Evolutionary conservation across 92 coral and sea anemone species (phyloP).

Genomic region (Ricordea florida): DNA sequence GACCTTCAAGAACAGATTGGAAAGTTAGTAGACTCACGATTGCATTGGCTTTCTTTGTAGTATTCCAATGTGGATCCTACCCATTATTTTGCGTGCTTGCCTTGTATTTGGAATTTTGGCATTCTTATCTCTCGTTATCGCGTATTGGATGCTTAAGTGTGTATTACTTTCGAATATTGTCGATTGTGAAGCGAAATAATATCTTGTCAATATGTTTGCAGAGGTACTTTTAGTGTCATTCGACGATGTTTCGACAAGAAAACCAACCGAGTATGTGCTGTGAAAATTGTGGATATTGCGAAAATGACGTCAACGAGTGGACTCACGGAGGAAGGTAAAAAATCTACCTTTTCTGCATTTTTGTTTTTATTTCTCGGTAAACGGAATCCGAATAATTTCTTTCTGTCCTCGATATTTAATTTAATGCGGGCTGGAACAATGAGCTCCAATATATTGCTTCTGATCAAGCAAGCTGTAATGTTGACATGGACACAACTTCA

Average conservation of each 20-base stretch:
- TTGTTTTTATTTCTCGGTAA: background rate
- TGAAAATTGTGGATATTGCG: conserved; percentile 91
- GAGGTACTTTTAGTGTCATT: conserved; percentile 99
- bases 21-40: conserved; percentile 83
- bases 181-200: background rate
- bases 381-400: background rate
- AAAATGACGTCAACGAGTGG: conserved; percentile 96
- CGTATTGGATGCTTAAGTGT: conserved; percentile 19
- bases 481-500: too few species aligned
- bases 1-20: conserved; percentile 98
- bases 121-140: conserved; percentile 23
- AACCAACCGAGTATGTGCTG: conserved; percentile 90
- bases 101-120: conserved; percentile 6
- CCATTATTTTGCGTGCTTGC: background rate
- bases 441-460: too few species aligned
- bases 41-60: too few species aligned
- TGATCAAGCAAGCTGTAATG: too few species aligned
- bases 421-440: too few species aligned
- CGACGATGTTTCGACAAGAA: conserved; percentile 93
- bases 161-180: conserved; percentile 4
- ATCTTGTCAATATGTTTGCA: conserved; percentile 39
- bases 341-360: background rate
- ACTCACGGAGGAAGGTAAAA: conserved; percentile 90
- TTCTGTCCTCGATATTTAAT: background rate
- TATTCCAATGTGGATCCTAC: too few species aligned